These are phyloP conservation scores for Zygogramma bicolorata DNA, from an alignment of 2,888 invertebrate species.

Conservation along the genomic window DNA sequence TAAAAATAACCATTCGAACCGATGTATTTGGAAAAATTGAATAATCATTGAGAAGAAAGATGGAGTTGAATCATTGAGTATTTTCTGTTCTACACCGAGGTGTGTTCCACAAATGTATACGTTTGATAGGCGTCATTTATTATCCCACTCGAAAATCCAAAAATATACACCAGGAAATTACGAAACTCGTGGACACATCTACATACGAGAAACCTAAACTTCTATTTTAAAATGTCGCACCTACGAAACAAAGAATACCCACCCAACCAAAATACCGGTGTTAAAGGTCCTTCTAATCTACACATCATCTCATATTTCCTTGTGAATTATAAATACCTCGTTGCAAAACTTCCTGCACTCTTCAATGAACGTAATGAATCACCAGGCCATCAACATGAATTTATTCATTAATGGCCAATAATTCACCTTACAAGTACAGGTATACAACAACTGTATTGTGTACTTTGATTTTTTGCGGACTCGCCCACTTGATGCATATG, in stretches of 20 bases:
- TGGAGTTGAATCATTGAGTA: too few species aligned
- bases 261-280: not conserved
- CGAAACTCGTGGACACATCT: not conserved
- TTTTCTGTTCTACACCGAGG: too few species aligned
- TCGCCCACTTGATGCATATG: not conserved
- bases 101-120: too few species aligned
- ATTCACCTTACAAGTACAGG: conserved; percentile 9
- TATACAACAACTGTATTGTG: conserved; percentile 1
- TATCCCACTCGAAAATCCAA: too few species aligned
- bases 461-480: not conserved
- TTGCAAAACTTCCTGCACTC: conserved; percentile 7
- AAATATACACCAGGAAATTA: not conserved
- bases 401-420: conserved; percentile 2
- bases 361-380: conserved; percentile 12
- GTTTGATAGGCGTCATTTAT: too few species aligned
- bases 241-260: not conserved
- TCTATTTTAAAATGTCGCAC: not conserved
- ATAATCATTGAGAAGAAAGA: too few species aligned
- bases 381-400: not conserved
- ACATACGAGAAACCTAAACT: not conserved
- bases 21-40: too few species aligned
- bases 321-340: conserved; percentile 4
- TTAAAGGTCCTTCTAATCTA: conserved; percentile 1
- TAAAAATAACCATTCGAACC: too few species aligned
- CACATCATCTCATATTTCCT: conserved; percentile 7